phyloP scores from a whole-genome alignment of 2,797 vertebrate species.

The Botia almorhae region DNA sequence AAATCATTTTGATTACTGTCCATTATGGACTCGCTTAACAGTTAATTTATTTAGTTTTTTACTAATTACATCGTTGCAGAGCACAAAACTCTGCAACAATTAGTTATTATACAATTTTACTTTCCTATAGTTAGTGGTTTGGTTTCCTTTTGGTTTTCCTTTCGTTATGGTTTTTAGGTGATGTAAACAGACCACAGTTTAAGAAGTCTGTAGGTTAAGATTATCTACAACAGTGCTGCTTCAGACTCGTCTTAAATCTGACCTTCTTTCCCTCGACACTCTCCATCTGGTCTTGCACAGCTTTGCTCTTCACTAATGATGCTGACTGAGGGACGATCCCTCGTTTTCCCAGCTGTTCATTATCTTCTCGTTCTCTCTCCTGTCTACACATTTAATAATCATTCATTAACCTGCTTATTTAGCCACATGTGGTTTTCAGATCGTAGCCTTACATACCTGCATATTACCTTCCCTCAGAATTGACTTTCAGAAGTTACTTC shows the following conservation, averaged over 20 bases:
- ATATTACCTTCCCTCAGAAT: constrained; percentile 7
- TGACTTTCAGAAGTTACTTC: background rate
- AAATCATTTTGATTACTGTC: no score
- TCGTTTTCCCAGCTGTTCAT: constrained; percentile 50
- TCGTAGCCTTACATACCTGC: constrained; percentile 34
- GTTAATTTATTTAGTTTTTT: no score
- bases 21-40: no score
- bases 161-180: background rate
- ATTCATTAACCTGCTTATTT: constrained; percentile 57
- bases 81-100: no score
- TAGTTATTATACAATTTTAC: background rate
- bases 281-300: constrained; percentile 34
- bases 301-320: constrained; percentile 47
- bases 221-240: background rate
- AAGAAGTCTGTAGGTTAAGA: background rate
- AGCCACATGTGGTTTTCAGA: constrained; percentile 52
- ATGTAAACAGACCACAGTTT: background rate
- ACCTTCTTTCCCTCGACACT: constrained; percentile 31
- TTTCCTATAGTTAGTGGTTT: background rate
- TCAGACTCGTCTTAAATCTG: constrained; percentile 31
- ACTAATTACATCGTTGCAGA: no score
- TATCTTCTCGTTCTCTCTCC: constrained; percentile 35
- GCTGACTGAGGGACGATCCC: constrained; percentile 22
- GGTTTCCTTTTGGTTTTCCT: no score
- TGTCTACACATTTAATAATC: constrained; percentile 50